Evolutionary conservation across 2,113 vertebrate species (phyloP).

Genomic region (Anthoscopus minutus): DNA sequence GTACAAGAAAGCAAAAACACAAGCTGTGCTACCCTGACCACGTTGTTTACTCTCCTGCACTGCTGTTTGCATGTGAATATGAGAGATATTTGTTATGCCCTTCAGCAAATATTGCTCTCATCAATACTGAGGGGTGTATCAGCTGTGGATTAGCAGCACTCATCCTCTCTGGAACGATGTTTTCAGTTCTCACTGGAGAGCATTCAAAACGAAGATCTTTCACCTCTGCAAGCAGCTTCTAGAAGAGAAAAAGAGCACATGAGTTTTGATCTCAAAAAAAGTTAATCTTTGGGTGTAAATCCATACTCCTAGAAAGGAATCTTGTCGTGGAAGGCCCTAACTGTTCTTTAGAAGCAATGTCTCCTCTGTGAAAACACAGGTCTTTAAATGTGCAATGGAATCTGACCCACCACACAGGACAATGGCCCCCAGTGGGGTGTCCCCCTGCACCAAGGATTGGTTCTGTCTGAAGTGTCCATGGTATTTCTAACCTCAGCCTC

Average conservation of each 20-base stretch:
- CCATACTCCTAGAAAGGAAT: not conserved
- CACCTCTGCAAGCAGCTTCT: not conserved
- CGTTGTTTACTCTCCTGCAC: not conserved
- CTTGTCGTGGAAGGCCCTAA: not conserved
- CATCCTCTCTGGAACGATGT: not conserved
- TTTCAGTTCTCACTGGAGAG: slow-evolving; percentile 25
- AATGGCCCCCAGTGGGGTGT: not conserved
- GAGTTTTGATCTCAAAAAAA: not conserved
- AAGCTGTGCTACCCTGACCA: not conserved
- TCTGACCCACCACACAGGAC: accelerated
- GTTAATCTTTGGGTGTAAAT: not conserved
- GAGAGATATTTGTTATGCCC: not conserved
- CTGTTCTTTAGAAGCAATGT: not conserved
- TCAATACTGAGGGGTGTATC: slow-evolving; percentile 4
- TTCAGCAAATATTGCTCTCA: not conserved
- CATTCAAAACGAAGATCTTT: slow-evolving; percentile 1
- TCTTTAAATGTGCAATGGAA: not conserved
- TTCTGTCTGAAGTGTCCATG: not conserved
- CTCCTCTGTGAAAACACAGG: not conserved
- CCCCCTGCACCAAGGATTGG: not conserved
- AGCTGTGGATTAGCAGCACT: slow-evolving; percentile 9
- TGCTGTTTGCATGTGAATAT: slow-evolving; percentile 3
- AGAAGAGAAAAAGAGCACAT: not conserved
- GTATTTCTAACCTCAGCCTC: not conserved
- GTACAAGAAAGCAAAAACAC: not conserved